phyloP scores from a whole-genome alignment of 2,888 invertebrate genomes.

The Sinodicranocentrus sp. region DNA sequence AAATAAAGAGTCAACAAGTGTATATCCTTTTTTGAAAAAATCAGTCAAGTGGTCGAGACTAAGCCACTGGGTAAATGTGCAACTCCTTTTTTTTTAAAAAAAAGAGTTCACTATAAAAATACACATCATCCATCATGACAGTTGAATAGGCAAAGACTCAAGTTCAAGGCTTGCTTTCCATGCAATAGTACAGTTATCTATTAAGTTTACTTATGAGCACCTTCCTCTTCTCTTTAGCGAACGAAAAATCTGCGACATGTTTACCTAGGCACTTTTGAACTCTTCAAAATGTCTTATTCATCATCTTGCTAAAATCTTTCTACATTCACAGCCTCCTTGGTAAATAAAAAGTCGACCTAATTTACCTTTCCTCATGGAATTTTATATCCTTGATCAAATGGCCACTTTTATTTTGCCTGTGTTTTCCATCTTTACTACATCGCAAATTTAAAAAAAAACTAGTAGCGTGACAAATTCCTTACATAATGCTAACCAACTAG shows the following conservation, averaged over 20 bases:
- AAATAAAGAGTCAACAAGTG: constrained; percentile 28
- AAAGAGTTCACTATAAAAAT: background rate
- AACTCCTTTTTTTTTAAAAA: background rate
- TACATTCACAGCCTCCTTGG: too few relatives aligned
- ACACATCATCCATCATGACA: constrained; percentile 42
- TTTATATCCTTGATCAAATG: too few relatives aligned
- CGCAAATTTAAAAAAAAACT: too few relatives aligned
- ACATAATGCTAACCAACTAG: constrained; percentile 46
- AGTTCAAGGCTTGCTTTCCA: constrained; percentile 14
- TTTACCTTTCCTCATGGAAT: too few relatives aligned
- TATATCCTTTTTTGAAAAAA: constrained; percentile 48
- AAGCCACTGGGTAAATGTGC: constrained; percentile 57
- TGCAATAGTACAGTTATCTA: constrained; percentile 14
- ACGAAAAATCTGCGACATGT: background rate
- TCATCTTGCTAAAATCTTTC: too few relatives aligned
- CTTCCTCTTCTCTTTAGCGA: constrained; percentile 1
- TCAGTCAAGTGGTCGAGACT: constrained; percentile 57
- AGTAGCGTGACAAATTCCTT: background rate
- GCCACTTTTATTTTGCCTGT: too few relatives aligned
- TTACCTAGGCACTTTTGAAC: too few relatives aligned
- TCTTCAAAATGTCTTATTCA: too few relatives aligned
- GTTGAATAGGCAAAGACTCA: background rate
- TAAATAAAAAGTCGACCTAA: too few relatives aligned
- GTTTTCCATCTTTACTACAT: too few relatives aligned
- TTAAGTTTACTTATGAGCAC: background rate